Evolutionary conservation across 1,140 invertebrate species (phyloP).

Genomic region (Ceratina australensis): DNA sequence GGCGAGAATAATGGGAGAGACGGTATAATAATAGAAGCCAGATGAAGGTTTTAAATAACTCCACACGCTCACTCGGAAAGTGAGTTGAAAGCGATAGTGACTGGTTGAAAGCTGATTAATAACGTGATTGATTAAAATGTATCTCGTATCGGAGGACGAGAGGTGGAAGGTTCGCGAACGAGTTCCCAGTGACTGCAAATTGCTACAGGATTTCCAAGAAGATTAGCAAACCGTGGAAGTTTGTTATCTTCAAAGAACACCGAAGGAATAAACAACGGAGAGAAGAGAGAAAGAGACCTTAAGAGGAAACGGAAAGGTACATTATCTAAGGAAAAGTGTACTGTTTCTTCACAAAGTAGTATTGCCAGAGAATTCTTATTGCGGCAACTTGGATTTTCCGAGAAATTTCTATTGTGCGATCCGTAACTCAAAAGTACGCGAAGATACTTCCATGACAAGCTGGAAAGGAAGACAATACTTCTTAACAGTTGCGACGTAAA

Average conservation of each 20-base stretch:
- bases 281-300: neutral
- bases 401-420: neutral
- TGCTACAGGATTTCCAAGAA: neutral
- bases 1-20: neutral
- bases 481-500: too few species aligned
- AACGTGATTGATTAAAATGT: neutral
- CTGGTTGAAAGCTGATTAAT: neutral
- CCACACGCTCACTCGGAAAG: neutral
- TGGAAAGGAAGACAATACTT: neutral
- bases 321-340: neutral
- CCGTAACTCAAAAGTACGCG: too few species aligned
- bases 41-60: constrained; percentile 9
- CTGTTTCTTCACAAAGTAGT: neutral
- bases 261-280: too few species aligned
- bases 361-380: neutral
- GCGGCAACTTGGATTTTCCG: neutral
- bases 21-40: constrained; percentile 18
- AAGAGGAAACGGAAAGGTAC: neutral
- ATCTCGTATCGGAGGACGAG: neutral
- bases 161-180: neutral
- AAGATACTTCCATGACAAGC: too few species aligned
- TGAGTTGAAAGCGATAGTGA: neutral
- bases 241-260: neutral
- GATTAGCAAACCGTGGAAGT: neutral
- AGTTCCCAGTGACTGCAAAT: neutral